Percentiles rank a stretch among this genome's conserved stretches.
These are phyloP conservation scores for Chaetophractus vellerosus DNA, from an alignment of 2,797 vertebrate genomes.

Conservation along the genomic window DNA sequence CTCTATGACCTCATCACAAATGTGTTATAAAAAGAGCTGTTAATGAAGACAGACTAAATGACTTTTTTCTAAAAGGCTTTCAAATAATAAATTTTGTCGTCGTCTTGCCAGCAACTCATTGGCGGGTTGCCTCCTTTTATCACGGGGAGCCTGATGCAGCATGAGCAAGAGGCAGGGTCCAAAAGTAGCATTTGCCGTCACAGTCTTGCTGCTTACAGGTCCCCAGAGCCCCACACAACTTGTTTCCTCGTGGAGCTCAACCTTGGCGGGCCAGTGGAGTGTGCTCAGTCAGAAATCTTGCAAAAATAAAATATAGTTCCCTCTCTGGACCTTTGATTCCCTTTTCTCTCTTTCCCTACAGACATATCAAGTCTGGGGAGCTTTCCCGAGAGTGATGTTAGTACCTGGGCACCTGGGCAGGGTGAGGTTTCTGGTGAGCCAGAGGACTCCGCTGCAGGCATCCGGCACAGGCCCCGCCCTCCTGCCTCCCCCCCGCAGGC, in stretches of 20 bases:
- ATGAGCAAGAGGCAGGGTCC: neutral
- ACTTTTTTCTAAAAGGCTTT: slow-evolving; percentile 70
- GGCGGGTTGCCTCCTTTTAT: slow-evolving; percentile 52
- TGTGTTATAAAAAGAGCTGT: slow-evolving; percentile 74
- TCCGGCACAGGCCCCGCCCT: too few species aligned
- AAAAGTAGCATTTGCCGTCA: neutral
- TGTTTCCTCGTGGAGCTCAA: neutral
- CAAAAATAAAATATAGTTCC: neutral
- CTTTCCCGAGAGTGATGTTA: neutral
- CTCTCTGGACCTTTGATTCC: neutral
- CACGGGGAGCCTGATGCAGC: slow-evolving; percentile 27
- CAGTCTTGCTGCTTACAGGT: neutral
- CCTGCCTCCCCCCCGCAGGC: neutral
- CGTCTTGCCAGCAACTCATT: slow-evolving; percentile 64
- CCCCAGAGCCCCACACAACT: neutral
- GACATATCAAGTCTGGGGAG: neutral
- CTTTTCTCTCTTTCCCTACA: neutral
- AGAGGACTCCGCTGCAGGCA: neutral
- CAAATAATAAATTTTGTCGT: slow-evolving; percentile 67
- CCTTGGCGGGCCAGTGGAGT: neutral
- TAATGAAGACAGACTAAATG: slow-evolving; percentile 76
- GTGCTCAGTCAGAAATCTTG: neutral
- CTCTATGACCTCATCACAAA: slow-evolving; percentile 65
- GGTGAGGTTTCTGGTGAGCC: neutral
- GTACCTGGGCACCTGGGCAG: neutral